Evolutionary conservation across 1,140 invertebrate genomes (phyloP).

Genomic region (Steinernema khuongi): DNA sequence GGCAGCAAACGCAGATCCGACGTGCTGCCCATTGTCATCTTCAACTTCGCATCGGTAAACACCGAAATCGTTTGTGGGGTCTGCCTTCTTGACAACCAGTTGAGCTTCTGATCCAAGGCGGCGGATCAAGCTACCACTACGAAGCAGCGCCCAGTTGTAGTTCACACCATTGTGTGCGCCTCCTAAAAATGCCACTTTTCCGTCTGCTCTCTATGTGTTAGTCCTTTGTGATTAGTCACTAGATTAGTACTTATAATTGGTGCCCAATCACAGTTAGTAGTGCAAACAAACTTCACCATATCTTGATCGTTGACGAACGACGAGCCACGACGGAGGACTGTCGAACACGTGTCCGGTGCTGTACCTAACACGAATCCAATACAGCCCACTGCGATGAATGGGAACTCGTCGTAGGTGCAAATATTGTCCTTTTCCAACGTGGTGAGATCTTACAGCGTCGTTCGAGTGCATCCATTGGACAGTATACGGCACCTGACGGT

Average conservation of each 20-base stretch:
- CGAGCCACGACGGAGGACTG: conserved; percentile 23
- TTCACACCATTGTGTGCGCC: conserved; percentile 40
- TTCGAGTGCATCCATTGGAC: conserved; percentile 3
- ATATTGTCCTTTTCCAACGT: not conserved
- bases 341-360: not conserved
- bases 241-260: conserved; percentile 6
- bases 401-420: not conserved
- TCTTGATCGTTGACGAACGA: conserved; percentile 31
- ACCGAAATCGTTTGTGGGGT: conserved; percentile 56
- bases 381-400: not conserved
- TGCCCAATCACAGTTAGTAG: not conserved
- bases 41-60: conserved; percentile 58
- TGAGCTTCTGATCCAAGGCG: conserved; percentile 46
- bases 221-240: not conserved
- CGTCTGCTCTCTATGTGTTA: not conserved
- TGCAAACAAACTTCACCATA: conserved; percentile 8
- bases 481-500: not conserved
- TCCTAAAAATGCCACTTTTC: conserved; percentile 19
- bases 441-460: not conserved
- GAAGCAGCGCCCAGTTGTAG: conserved; percentile 54
- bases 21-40: conserved; percentile 49
- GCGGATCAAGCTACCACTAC: conserved; percentile 51
- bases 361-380: conserved; percentile 5
- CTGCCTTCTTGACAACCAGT: conserved; percentile 48
- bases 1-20: conserved; percentile 52